Evolutionary conservation across 2,888 invertebrate species (phyloP), one percentile per base, ranked within the genome.

Genomic region (Laothoe populi): DNA sequence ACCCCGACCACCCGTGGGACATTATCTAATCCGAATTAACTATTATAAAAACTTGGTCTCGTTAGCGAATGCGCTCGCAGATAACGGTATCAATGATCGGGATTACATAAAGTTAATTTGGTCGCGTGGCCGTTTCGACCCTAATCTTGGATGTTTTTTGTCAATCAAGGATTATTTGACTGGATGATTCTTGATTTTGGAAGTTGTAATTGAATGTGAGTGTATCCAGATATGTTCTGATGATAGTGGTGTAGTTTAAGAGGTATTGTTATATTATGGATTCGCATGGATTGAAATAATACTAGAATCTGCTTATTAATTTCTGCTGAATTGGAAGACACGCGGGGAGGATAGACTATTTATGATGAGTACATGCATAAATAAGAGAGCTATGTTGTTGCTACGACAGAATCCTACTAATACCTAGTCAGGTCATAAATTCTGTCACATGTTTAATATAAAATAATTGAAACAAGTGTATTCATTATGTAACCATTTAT

Each of bases 41-140:
- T 84, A 84, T 88, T 89, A 82, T 82, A 87, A 88, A 88, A 88
- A 83, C 79, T 75, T 21, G 21, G 70, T 73, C 78, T 81, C 78
- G 80, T 82, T 80, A 79, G 79, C 86, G 87, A 85, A 84, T 89
- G 90, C 83, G 71, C 74, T 77, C 65, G 48, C 46, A 85, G 89
- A 90, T 89, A 89, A 84, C 83, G 72, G 79, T 74, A 71, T 84
- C 88, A 75, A 69, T 74, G 81, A 81, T 79, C 69, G 70, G 88
- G 86, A 90, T 90, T 86, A 91, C 90, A 88, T 73, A 72, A 83
- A 90, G 89, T 91, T 89, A 91, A 91, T 89, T 88, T 82, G 80
- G 87, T 84, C 92, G 85, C 91, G 91, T 90, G 91, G 83, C 88
- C 64, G 69, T 78, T 77, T 74, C 71, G 65, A 72, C 76, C 78